Conservation (phyloP, 2,113 vertebrate species). For the Bostrychus sinensis region DNA sequence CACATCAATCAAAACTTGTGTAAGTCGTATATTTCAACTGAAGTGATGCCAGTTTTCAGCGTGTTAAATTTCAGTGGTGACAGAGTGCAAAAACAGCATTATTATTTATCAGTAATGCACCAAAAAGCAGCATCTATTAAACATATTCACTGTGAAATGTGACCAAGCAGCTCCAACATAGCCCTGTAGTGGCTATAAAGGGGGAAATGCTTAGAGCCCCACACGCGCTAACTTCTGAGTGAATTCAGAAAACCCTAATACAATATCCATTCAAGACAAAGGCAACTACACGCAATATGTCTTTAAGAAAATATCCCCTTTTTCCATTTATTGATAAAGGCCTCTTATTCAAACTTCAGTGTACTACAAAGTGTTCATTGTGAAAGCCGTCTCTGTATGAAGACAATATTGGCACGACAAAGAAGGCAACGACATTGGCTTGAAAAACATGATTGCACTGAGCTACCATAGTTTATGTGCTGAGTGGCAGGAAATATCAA, state of each 20-base stretch:
- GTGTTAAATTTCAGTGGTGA: conserved; percentile 55
- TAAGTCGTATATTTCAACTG: conserved; percentile 52
- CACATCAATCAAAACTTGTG: conserved; percentile 65
- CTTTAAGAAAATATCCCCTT: conserved; percentile 72
- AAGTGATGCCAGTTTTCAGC: conserved; percentile 56
- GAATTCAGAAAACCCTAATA: conserved; percentile 57
- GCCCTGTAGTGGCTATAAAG: conserved; percentile 35
- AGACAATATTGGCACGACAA: conserved; percentile 65
- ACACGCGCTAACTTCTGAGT: conserved; percentile 29
- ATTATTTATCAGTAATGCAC: conserved; percentile 53
- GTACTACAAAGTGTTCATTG: conserved; percentile 58
- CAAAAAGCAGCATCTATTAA: conserved; percentile 64
- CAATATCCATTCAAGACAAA: conserved; percentile 59
- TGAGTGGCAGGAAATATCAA: conserved; percentile 74
- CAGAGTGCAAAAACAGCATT: conserved; percentile 71
- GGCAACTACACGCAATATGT: conserved; percentile 60
- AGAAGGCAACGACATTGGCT: conserved; percentile 77
- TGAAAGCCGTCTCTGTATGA: conserved; percentile 68
- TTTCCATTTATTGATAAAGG: conserved; percentile 72
- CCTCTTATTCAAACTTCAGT: conserved; percentile 69
- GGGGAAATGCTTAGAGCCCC: conserved; percentile 43
- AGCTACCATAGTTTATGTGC: conserved; percentile 73
- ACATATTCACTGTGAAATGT: conserved; percentile 54
- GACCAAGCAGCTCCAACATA: conserved; percentile 52
- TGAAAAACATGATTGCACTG: conserved; percentile 73